These are phyloP conservation scores for Todiramphus saurophagus DNA, from an alignment of 2,113 vertebrate genomes.

Conservation along the genomic window DNA sequence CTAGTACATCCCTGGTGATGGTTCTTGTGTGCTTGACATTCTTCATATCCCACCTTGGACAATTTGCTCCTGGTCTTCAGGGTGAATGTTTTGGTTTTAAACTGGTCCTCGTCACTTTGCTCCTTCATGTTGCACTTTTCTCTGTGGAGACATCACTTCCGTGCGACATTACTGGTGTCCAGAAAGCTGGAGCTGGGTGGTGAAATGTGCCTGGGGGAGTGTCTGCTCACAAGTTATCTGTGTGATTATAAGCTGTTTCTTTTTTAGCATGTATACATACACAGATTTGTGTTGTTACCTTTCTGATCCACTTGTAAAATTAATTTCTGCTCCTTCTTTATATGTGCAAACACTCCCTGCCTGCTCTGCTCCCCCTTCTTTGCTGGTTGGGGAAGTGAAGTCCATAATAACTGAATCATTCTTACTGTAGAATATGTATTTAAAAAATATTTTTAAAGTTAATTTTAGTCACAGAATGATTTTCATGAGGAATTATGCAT, in stretches of 20 bases:
- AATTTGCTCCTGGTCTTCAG: not conserved
- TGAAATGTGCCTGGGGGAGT: not conserved
- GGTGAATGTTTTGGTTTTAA: not conserved
- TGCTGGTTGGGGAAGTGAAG: not conserved
- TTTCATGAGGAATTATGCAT: conserved; percentile 74
- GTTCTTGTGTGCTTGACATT: accelerated
- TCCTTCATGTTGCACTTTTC: not conserved
- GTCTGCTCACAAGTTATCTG: not conserved
- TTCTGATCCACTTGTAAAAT: not conserved
- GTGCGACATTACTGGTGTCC: accelerated
- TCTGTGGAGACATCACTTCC: not conserved
- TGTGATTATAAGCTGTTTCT: not conserved
- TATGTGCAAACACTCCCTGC: not conserved
- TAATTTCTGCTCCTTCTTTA: not conserved
- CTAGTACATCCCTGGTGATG: not conserved
- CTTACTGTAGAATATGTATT: conserved; percentile 19
- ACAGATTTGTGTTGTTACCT: not conserved
- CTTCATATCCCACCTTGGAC: not conserved
- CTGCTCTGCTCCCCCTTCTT: not conserved
- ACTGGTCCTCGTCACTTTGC: not conserved
- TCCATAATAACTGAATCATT: conserved; percentile 4
- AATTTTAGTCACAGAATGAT: conserved; percentile 59
- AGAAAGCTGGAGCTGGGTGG: not conserved
- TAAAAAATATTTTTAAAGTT: conserved; percentile 67
- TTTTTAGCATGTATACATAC: not conserved